phyloP scores from a whole-genome alignment of 2,888 invertebrate species.

The Patella ulyssiponensis region DNA sequence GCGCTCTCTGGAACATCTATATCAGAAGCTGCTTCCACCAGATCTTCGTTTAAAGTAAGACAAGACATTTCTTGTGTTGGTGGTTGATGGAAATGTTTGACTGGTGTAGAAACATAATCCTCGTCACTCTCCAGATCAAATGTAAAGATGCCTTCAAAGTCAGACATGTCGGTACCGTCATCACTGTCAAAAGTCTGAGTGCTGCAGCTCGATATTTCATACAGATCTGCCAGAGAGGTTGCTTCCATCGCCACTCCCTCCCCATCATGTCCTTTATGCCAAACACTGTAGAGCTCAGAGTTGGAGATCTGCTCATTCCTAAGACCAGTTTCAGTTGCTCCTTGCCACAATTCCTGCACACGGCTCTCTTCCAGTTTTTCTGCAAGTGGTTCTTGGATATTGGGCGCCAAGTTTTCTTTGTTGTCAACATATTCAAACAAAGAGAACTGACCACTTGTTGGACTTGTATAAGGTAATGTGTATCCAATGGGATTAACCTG shows the following conservation, averaged over 20 bases:
- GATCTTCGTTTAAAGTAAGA: not conserved
- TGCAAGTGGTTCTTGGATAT: not conserved
- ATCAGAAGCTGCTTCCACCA: not conserved
- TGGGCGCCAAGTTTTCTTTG: not conserved
- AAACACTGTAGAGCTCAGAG: not conserved
- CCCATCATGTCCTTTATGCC: not conserved
- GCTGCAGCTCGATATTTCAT: not conserved
- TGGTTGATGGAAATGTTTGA: not conserved
- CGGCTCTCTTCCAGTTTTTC: not conserved
- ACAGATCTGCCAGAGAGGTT: not conserved
- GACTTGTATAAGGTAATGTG: not conserved
- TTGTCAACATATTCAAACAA: not conserved
- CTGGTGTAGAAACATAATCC: not conserved
- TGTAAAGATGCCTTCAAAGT: conserved; percentile 3
- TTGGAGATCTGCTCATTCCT: not conserved
- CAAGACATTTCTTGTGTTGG: not conserved
- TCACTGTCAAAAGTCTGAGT: not conserved
- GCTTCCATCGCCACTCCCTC: not conserved
- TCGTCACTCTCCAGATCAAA: conserved; percentile 6
- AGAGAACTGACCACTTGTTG: not conserved
- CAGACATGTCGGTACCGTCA: conserved; percentile 11
- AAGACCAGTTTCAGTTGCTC: not conserved
- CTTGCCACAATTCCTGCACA: not conserved
- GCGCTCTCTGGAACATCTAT: conserved; percentile 17
- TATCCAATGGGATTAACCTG: not conserved